A percentile compares a stretch with the other conserved stretches of the same genome.
phyloP scores from a whole-genome alignment of 1,140 invertebrate genomes.

The Wiebesia pumilae region DNA sequence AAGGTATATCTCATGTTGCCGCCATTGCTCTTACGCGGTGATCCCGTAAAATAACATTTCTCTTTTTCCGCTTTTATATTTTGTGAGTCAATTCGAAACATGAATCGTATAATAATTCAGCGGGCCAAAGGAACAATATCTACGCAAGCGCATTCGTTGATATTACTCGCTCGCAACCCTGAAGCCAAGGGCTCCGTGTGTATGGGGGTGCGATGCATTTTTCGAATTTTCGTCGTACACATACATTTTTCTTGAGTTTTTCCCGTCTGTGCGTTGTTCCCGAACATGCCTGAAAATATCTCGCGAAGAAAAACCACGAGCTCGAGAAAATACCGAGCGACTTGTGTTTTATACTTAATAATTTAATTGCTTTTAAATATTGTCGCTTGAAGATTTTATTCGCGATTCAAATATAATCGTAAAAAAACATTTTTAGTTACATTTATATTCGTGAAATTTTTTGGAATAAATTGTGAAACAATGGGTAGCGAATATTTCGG shows the following conservation, averaged over 20 bases:
- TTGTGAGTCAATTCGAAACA: constrained; percentile 76
- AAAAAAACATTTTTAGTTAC: no score
- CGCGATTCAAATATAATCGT: no score
- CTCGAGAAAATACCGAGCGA: neutral
- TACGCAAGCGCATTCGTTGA: constrained; percentile 51
- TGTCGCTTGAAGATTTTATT: neutral
- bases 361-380: constrained; percentile 4
- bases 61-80: constrained; percentile 73
- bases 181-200: constrained; percentile 67
- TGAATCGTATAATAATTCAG: constrained; percentile 76
- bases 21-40: constrained; percentile 35
- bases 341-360: constrained; percentile 21
- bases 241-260: neutral
- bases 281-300: neutral
- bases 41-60: constrained; percentile 74
- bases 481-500: no score
- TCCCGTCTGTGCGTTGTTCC: neutral
- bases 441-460: no score
- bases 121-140: constrained; percentile 72
- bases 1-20: constrained; percentile 61
- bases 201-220: constrained; percentile 63
- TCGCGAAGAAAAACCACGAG: neutral
- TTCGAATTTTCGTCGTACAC: constrained; percentile 54
- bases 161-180: constrained; percentile 68
- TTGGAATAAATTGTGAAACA: no score